Conservation (phyloP, 2,797 vertebrate species). For the Acanthiza pusilla region DNA sequence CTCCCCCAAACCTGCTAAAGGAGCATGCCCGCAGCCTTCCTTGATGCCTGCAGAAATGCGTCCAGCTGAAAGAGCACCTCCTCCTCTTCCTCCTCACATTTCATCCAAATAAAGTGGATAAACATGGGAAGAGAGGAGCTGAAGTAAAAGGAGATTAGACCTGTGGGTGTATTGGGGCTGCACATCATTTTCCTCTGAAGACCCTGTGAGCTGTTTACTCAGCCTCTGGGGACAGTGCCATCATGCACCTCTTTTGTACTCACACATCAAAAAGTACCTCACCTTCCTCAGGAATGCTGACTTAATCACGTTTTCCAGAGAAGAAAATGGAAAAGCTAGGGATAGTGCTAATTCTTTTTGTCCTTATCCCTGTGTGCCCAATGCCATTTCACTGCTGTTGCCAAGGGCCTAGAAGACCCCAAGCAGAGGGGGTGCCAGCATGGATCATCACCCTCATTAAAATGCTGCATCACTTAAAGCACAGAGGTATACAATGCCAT, state of each 20-base stretch:
- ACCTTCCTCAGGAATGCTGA: neutral
- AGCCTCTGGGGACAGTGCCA: rapidly evolving
- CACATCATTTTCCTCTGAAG: neutral
- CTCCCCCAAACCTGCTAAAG: no score
- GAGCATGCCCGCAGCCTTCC: neutral
- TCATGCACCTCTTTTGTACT: neutral
- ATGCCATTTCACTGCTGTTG: neutral
- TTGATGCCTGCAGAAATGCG: neutral
- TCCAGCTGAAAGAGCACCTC: neutral
- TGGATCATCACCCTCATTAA: neutral
- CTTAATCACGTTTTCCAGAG: neutral
- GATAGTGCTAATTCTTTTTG: no score
- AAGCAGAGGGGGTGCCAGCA: neutral
- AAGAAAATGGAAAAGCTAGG: neutral
- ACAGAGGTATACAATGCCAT: neutral
- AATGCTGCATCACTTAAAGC: rapidly evolving
- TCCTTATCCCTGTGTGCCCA: no score
- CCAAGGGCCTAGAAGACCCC: neutral
- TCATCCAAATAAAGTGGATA: neutral
- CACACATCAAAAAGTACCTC: neutral
- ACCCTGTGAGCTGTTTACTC: neutral
- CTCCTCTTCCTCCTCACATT: neutral
- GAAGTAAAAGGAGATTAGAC: neutral
- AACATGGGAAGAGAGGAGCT: neutral
- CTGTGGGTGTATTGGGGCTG: rapidly evolving